Base-by-base conservation (phyloP, 1,140 invertebrate species). In the Trichogramma pretiosum region DNA sequence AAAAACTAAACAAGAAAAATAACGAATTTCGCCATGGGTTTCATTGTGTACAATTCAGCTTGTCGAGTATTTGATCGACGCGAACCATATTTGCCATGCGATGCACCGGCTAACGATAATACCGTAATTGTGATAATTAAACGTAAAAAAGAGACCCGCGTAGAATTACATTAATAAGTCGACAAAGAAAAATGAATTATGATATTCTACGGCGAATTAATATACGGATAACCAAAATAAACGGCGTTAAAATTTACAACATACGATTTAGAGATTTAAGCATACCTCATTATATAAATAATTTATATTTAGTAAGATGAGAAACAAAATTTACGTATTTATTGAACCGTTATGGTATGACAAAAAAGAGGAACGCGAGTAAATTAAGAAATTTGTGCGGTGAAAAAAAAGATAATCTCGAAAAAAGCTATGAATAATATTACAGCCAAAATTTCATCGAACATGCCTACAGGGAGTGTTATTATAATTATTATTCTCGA, bases 101-200 rank as follows among this genome's bases (percentile, higher is more conserved):
- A 50, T 42, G 23, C 33, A 16, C 35, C 21, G 30, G 42, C 41
- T 55, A 54, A 59, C 46, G 51, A 59, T 55, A 54, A 57, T 58
- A 56, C 56, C 42, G 50, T 58, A 61, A 49, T 59, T 61, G 59
- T 61, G 59, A 61, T 61, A 61, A 61, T 45, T 50, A 50, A 45
- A 45, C n/a, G 48, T 52, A 44, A 49, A 42, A 26, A 44, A 50
- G 35, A 52, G 40, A 46, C 34, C 42, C 44, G 42, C 16, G 38
- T 46, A 48, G 39, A 32, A 14, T 35, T 47, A 48, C 37, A 48
- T 54, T n/a, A n/a, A n/a, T n/a, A n/a, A n/a, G n/a, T n/a, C n/a
- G n/a, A 39, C 19, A 50, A 42, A 47, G n/a, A 19, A 44, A 49
- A 43, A 36, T 30, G 24, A 48, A 36, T 34, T 43, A 49, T 19